Evolutionary conservation across 2,888 invertebrate species (phyloP).

Genomic region (Standfussiana lucernea): DNA sequence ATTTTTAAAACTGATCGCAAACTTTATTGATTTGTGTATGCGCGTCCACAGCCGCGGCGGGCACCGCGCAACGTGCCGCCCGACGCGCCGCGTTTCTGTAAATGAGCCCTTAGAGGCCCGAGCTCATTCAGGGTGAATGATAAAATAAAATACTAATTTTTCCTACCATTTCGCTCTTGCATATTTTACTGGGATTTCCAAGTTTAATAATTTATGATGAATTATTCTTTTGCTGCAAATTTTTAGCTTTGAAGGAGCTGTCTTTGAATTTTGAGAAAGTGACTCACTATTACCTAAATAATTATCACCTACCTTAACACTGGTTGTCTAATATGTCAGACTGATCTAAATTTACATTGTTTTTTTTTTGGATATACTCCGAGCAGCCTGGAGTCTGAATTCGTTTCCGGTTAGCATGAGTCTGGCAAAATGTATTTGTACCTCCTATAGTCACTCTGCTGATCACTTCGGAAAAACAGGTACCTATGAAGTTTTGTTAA

Average conservation of each 20-base stretch:
- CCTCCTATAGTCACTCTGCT: neutral
- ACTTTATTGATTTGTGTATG: no score
- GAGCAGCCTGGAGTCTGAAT: no score
- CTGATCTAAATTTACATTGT: neutral
- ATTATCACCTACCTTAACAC: neutral
- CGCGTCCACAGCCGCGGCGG: no score
- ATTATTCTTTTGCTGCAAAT: slow-evolving; percentile 10
- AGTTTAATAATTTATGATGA: neutral
- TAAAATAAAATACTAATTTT: neutral
- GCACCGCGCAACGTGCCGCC: no score
- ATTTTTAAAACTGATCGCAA: no score
- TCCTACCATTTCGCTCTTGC: neutral
- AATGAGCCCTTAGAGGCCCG: neutral
- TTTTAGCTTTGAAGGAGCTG: neutral
- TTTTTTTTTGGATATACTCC: no score
- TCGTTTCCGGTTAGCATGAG: no score
- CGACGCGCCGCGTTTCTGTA: no score
- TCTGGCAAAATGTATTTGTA: no score
- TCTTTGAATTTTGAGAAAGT: neutral
- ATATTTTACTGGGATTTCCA: slow-evolving; percentile 6
- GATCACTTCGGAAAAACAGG: neutral
- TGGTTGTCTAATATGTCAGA: neutral
- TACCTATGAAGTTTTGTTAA: neutral
- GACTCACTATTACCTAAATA: neutral
- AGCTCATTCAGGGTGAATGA: neutral